phyloP scores from a whole-genome alignment of 1,140 invertebrate species.

The Dendroctonus valens region DNA sequence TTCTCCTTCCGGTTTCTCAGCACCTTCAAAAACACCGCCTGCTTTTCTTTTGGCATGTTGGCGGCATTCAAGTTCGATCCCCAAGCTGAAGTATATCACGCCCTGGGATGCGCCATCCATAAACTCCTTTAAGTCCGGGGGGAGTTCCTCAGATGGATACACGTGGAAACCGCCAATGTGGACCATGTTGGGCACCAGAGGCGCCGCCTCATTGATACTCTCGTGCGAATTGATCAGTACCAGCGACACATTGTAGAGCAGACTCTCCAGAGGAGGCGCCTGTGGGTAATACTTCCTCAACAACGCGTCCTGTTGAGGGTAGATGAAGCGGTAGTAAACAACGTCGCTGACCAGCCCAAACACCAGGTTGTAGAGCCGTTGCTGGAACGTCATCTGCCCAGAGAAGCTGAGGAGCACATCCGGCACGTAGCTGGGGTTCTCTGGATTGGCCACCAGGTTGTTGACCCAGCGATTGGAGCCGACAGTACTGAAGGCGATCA shows the following conservation, averaged over 20 bases:
- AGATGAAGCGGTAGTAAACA: constrained; percentile 11
- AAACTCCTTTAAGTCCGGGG: constrained; percentile 52
- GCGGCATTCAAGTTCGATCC: constrained; percentile 52
- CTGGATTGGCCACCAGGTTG: constrained; percentile 47
- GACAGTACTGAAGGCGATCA: constrained; percentile 49
- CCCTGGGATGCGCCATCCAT: constrained; percentile 53
- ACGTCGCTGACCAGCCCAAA: constrained; percentile 31
- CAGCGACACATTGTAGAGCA: constrained; percentile 55
- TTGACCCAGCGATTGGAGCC: constrained; percentile 40
- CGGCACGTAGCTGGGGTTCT: constrained; percentile 49
- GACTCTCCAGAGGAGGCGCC: constrained; percentile 52
- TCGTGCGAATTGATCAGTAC: constrained; percentile 34
- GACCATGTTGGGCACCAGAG: constrained; percentile 53
- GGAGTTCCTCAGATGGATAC: constrained; percentile 49
- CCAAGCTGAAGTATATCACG: constrained; percentile 56
- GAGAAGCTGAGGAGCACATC: constrained; percentile 40
- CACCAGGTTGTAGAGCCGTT: constrained; percentile 50
- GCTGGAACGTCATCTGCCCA: constrained; percentile 51
- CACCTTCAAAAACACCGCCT: constrained; percentile 50
- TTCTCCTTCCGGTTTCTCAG: constrained; percentile 52
- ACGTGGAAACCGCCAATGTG: constrained; percentile 58
- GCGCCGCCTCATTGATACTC: constrained; percentile 46
- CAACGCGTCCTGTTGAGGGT: constrained; percentile 46
- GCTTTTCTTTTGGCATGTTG: constrained; percentile 48
- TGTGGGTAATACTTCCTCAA: constrained; percentile 50